Base-by-base conservation (phyloP, 2,113 vertebrate genomes). In the Smithornis capensis region DNA sequence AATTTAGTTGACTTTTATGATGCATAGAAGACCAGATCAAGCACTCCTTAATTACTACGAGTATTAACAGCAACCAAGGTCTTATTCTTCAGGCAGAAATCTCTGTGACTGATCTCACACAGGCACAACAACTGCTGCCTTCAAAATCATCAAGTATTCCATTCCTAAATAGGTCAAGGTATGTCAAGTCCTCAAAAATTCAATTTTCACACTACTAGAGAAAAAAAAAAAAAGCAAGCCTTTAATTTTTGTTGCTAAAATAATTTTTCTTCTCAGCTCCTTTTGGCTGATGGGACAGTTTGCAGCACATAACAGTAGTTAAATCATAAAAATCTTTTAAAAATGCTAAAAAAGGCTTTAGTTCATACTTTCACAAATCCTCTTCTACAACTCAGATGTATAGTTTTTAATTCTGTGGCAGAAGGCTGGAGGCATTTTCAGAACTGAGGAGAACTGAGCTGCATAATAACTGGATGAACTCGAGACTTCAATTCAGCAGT, bases 111-210 rank as follows among this genome's bases (percentile, higher is more conserved):
- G 77, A 90, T 96, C 52, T 96, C 92, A 96, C 86, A 94, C 90
- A 95, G 92, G 90, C 79, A 92, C 29, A 94, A 84, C 90, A 96
- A 93, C 90, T 97, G 95, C 79, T 90, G 59, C 55, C 45, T 80
- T 94, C 67, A 95, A 83, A 92, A 83, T 80, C 14, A 50, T 64
- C 22, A 78, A 47, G 18, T 67, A 35, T 71, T 81, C 33, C 38
- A 33, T 47, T 91, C 28, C 45, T 90, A 96, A 94, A 86, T 77
- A 88, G 96, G 96, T 95, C 95, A 96, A 83, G 67, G 79, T 88
- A 86, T 80, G 93, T 93, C 25, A 74, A 79, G 70, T 83, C 37
- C 53, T 90, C 82, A 49, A 73, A 90, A 91, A 69, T 37, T 68
- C 19, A 24, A 1, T 28, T 81, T 82, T 50, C 25, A 5, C 19